These are phyloP conservation scores for Archilochus colubris DNA, from an alignment of 2,113 vertebrate species.

Conservation along the genomic window DNA sequence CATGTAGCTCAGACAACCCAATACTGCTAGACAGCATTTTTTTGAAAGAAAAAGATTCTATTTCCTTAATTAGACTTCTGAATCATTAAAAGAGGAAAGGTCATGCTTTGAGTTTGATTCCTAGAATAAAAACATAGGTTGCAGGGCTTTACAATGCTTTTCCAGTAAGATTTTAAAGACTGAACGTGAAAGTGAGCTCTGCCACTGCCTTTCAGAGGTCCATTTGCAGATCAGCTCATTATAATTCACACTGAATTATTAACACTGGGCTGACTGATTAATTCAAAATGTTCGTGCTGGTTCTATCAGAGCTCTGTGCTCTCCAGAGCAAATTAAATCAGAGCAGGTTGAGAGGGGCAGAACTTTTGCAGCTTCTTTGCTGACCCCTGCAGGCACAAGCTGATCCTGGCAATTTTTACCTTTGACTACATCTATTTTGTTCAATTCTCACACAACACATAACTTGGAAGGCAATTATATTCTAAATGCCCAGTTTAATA, in stretches of 20 bases:
- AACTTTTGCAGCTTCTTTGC: slow-evolving; percentile 4
- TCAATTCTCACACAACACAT: background rate
- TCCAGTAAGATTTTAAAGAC: background rate
- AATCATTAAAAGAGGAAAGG: background rate
- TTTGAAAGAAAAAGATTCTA: background rate
- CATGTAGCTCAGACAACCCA: background rate
- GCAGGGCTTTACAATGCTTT: background rate
- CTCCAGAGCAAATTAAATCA: background rate
- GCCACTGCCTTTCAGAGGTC: background rate
- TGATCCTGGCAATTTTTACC: background rate
- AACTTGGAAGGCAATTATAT: slow-evolving; percentile 28
- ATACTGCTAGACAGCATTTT: background rate
- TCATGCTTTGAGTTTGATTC: background rate
- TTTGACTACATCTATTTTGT: background rate
- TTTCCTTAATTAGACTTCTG: background rate
- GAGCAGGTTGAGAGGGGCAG: slow-evolving; percentile 28
- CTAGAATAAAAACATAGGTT: accelerated
- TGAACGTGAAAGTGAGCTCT: background rate
- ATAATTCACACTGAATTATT: slow-evolving; percentile 51
- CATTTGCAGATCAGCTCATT: slow-evolving; percentile 3
- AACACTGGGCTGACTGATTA: background rate
- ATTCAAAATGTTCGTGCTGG: background rate
- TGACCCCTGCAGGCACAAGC: slow-evolving; percentile 45
- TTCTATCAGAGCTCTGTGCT: background rate
- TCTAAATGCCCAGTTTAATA: slow-evolving; percentile 41